Percentiles rank a stretch among this genome's conserved stretches.
phyloP scores from a whole-genome alignment of 2,888 invertebrate genomes.

The Meandrusa payeni region DNA sequence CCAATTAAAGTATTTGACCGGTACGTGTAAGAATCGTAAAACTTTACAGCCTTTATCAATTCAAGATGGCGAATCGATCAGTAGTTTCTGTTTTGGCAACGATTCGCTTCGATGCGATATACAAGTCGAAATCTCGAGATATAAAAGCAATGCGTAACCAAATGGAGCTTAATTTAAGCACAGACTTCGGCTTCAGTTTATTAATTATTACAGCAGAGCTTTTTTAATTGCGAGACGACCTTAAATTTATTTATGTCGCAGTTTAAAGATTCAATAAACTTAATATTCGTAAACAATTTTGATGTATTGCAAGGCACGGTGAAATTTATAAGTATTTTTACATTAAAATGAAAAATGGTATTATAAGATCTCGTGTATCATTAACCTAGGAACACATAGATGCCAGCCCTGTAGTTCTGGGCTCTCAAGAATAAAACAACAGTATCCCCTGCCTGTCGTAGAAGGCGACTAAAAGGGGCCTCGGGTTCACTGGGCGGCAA shows the following conservation, averaged over 20 bases:
- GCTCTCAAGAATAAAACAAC: too few species aligned
- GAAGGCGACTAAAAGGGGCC: too few species aligned
- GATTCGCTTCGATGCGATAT: constrained; percentile 60
- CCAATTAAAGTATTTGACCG: constrained; percentile 16
- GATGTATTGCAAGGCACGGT: neutral
- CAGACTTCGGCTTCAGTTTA: constrained; percentile 17
- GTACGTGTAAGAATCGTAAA: constrained; percentile 12
- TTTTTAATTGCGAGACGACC: constrained; percentile 17
- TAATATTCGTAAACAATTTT: constrained; percentile 5
- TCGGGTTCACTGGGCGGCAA: too few species aligned
- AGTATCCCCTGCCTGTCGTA: too few species aligned
- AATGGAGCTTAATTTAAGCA: constrained; percentile 9
- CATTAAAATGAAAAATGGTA: too few species aligned
- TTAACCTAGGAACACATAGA: too few species aligned
- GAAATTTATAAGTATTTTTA: too few species aligned
- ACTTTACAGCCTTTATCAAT: constrained; percentile 17
- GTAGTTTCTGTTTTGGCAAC: constrained; percentile 51
- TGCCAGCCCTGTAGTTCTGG: too few species aligned
- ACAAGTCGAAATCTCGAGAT: constrained; percentile 50
- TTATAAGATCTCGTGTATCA: too few species aligned
- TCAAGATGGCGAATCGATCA: constrained; percentile 26
- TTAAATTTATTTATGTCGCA: constrained; percentile 8
- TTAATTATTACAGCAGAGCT: constrained; percentile 15
- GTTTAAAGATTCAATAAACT: neutral
- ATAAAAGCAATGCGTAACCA: constrained; percentile 12